These are phyloP conservation scores for Callipepla californica DNA, from an alignment of 2,113 vertebrate genomes.

Conservation along the genomic window DNA sequence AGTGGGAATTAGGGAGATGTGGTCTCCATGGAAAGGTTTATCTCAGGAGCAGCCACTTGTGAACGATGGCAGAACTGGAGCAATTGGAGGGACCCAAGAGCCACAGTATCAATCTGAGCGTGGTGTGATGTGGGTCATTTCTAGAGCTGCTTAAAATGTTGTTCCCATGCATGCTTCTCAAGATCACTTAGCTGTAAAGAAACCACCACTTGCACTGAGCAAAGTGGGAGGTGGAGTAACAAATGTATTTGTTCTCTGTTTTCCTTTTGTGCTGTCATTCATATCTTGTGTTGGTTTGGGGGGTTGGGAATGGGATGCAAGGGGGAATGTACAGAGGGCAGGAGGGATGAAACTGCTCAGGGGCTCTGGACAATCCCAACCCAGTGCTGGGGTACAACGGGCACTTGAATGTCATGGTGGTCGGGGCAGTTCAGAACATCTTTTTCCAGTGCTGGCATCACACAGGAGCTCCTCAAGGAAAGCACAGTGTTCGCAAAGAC, in stretches of 20 bases:
- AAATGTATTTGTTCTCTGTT: not conserved
- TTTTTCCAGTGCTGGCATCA: not conserved
- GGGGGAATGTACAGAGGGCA: not conserved
- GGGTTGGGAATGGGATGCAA: no score
- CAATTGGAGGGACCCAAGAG: not conserved
- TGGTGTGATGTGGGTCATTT: not conserved
- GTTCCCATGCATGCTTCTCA: not conserved
- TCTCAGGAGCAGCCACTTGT: not conserved
- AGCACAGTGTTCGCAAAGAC: not conserved
- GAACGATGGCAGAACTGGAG: not conserved
- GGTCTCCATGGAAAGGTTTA: not conserved
- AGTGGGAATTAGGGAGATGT: not conserved
- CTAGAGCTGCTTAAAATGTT: not conserved
- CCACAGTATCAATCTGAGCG: not conserved
- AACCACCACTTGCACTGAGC: fast-evolving
- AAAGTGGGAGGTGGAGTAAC: fast-evolving
- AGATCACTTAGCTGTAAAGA: not conserved
- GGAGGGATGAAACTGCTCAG: not conserved
- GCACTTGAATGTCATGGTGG: not conserved
- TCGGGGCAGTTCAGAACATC: fast-evolving
- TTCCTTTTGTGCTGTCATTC: not conserved
- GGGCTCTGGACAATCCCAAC: not conserved
- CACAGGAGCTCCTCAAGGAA: not conserved
- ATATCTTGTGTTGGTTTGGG: not conserved
- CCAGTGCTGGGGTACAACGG: not conserved